Conservation (phyloP, 2,888 invertebrate species). For the Oxytorus armatus region DNA sequence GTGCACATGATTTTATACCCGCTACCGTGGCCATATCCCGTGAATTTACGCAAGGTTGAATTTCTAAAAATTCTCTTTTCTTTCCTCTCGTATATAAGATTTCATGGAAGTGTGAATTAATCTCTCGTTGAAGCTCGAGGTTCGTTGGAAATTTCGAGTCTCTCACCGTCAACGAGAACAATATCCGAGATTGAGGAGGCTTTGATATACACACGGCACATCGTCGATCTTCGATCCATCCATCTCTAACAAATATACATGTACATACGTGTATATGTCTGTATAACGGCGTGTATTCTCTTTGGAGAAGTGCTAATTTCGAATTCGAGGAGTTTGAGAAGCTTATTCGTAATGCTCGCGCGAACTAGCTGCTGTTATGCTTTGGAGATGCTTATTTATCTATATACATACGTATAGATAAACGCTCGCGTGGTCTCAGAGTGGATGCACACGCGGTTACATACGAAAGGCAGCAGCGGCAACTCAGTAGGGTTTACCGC, state of each 20-base stretch:
- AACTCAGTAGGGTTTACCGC: conserved; percentile 52
- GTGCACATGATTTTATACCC: too few relatives aligned
- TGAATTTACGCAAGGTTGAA: too few relatives aligned
- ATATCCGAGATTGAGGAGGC: too few relatives aligned
- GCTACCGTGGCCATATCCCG: too few relatives aligned
- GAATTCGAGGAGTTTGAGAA: conserved; percentile 47
- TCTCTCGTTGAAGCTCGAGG: too few relatives aligned
- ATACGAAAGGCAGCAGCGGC: conserved; percentile 46
- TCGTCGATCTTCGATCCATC: not conserved
- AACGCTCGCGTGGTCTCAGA: conserved; percentile 21
- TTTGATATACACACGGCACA: too few relatives aligned
- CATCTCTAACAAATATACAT: not conserved
- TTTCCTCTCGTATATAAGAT: too few relatives aligned
- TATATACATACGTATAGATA: not conserved
- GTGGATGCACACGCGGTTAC: conserved; percentile 59
- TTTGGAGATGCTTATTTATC: conserved; percentile 31
- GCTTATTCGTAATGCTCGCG: conserved; percentile 50
- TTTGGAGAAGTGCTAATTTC: conserved; percentile 52
- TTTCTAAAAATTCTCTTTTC: too few relatives aligned
- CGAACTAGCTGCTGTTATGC: conserved; percentile 35
- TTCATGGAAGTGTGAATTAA: too few relatives aligned
- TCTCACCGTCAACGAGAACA: too few relatives aligned
- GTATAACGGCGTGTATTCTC: not conserved
- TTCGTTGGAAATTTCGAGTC: too few relatives aligned
- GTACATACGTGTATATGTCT: not conserved